These are phyloP conservation scores for Sebastes taczanowskii DNA, from an alignment of 2,797 vertebrate genomes.

Conservation along the genomic window DNA sequence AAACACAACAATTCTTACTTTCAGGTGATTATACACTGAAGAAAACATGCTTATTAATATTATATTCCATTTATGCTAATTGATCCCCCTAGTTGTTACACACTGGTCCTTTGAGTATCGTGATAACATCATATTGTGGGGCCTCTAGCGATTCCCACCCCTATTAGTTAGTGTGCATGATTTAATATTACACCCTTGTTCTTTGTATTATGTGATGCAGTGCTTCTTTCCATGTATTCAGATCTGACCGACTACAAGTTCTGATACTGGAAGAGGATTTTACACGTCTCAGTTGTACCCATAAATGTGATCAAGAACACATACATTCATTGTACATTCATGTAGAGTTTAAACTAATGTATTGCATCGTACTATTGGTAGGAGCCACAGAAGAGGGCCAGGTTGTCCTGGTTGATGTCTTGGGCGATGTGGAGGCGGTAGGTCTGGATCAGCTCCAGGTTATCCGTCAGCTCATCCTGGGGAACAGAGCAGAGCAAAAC, in stretches of 20 bases:
- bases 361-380: slow-evolving; percentile 88
- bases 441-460: slow-evolving; percentile 96
- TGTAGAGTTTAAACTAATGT: neutral
- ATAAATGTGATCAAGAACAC: neutral
- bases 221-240: neutral
- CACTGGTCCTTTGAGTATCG: no score
- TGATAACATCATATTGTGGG: no score
- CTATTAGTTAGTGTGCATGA: neutral
- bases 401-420: slow-evolving; percentile 98
- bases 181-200: neutral
- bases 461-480: slow-evolving; percentile 95
- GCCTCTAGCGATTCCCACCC: no score
- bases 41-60: no score
- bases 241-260: neutral
- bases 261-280: neutral
- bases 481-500: neutral
- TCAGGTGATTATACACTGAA: no score
- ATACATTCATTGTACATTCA: neutral
- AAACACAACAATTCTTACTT: no score
- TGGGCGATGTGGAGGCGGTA: slow-evolving; percentile 96
- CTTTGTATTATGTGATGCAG: neutral
- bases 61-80: no score
- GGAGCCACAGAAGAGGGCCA: slow-evolving; percentile 92
- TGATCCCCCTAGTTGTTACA: no score
- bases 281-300: neutral